Percentiles rank a stretch among this genome's conserved stretches.
Conservation (phyloP, 2,113 vertebrate species). For the Zosterops japonicus region DNA sequence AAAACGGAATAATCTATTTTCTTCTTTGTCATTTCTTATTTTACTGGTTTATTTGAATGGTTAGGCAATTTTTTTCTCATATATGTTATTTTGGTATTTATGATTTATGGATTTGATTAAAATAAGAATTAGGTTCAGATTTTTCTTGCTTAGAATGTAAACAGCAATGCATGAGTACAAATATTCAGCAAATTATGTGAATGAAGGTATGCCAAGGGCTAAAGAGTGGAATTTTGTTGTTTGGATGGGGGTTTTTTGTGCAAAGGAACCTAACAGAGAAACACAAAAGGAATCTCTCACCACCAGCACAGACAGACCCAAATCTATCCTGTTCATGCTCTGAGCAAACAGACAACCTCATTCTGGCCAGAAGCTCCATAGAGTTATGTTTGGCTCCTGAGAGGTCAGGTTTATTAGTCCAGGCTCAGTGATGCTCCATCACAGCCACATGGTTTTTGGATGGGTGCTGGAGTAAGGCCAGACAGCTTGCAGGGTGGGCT, state of each 20-base stretch:
- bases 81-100: neutral
- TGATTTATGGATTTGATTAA: neutral
- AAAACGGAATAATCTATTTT: neutral
- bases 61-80: neutral
- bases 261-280: neutral
- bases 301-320: neutral
- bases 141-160: neutral
- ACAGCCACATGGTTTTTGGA: neutral
- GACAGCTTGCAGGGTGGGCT: constrained; percentile 6
- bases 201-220: neutral
- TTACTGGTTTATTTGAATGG: neutral
- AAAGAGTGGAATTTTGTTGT: neutral
- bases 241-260: neutral
- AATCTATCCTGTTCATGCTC: neutral
- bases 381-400: neutral
- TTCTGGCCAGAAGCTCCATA: neutral
- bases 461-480: constrained; percentile 16
- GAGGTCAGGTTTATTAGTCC: neutral
- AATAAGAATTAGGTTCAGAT: neutral
- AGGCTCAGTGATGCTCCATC: neutral
- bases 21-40: neutral
- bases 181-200: neutral
- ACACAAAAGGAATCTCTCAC: neutral
- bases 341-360: neutral
- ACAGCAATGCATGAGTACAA: neutral